These are phyloP conservation scores for Dendrolimus kikuchii DNA, from an alignment of 1,140 invertebrate species.

Conservation along the genomic window DNA sequence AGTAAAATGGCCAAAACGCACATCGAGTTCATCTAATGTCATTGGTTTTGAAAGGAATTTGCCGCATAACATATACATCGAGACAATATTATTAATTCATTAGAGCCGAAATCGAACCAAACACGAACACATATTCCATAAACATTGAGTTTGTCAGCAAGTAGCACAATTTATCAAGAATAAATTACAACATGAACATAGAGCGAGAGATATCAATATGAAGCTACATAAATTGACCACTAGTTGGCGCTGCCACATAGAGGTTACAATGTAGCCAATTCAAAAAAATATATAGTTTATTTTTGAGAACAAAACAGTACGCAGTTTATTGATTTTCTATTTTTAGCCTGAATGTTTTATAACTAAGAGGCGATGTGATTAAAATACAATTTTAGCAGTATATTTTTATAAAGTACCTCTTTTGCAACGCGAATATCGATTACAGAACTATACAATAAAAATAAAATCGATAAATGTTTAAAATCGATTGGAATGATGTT, in stretches of 20 bases:
- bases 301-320: background rate
- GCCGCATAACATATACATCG: slow-evolving; percentile 56
- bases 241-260: slow-evolving; percentile 46
- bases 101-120: slow-evolving; percentile 30
- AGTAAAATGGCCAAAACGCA: slow-evolving; percentile 71
- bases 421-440: too few relatives aligned
- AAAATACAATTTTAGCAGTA: too few relatives aligned
- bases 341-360: too few relatives aligned
- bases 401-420: too few relatives aligned
- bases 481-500: too few relatives aligned
- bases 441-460: too few relatives aligned
- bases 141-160: slow-evolving; percentile 45
- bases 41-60: slow-evolving; percentile 62
- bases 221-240: slow-evolving; percentile 47
- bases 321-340: background rate
- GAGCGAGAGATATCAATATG: slow-evolving; percentile 69
- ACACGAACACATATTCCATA: slow-evolving; percentile 57
- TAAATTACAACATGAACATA: slow-evolving; percentile 61
- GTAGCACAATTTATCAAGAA: slow-evolving; percentile 53
- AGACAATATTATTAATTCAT: slow-evolving; percentile 39
- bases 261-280: slow-evolving; percentile 8
- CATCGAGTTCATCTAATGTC: slow-evolving; percentile 69
- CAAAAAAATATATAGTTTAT: slow-evolving; percentile 1
- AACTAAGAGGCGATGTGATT: too few relatives aligned
- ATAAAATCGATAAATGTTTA: too few relatives aligned